Evolutionary conservation across 2,113 vertebrate genomes (phyloP).

Genomic region (Caretta caretta): DNA sequence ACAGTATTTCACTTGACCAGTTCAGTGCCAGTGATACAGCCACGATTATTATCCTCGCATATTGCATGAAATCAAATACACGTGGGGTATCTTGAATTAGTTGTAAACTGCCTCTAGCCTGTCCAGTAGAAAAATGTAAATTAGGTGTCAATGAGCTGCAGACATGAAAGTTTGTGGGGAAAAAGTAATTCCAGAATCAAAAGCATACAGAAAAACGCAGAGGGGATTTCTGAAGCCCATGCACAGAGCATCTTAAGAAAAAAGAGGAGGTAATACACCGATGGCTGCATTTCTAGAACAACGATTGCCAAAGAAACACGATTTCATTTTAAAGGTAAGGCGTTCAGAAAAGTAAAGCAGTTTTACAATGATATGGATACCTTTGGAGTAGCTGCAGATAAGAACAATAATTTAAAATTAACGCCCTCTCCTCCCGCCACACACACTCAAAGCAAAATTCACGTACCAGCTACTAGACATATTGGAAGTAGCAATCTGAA

Average conservation of each 20-base stretch:
- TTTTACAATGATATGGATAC: neutral
- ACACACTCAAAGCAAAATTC: neutral
- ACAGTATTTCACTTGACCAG: neutral
- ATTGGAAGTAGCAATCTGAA: constrained; percentile 94
- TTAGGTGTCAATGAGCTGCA: neutral
- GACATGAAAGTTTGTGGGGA: neutral
- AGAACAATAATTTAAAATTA: neutral
- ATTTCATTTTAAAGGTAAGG: neutral
- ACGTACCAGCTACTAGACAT: constrained; percentile 93
- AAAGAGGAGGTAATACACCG: neutral
- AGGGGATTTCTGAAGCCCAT: neutral
- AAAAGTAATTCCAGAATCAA: neutral
- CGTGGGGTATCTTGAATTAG: neutral
- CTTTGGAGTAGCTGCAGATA: neutral
- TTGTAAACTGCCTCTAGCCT: neutral
- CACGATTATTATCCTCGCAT: no score
- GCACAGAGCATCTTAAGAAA: neutral
- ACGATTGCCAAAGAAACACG: neutral
- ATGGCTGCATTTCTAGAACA: neutral
- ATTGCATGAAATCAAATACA: neutral
- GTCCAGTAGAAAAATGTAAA: neutral
- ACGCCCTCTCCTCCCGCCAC: neutral
- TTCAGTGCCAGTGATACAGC: neutral
- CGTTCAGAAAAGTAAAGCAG: no score
- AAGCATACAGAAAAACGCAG: neutral